Percentiles rank a stretch among this genome's conserved stretches.
Evolutionary conservation across 1,140 invertebrate species (phyloP).

Genomic region (Bombus superbus): DNA sequence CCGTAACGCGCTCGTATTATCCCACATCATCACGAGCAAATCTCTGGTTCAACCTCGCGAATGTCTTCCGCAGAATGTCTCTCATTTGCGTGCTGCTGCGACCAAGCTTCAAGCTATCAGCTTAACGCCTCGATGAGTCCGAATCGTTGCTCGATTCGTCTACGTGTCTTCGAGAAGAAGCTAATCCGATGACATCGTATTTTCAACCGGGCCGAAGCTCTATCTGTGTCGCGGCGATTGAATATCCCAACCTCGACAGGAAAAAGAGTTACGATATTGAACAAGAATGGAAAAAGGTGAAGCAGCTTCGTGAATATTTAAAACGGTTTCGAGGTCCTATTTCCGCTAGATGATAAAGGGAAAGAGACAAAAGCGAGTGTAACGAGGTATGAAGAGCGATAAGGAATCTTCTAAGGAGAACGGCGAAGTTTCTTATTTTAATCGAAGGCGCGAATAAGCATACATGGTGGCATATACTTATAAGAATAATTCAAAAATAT

Average conservation of each 20-base stretch:
- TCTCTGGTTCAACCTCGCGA: slow-evolving; percentile 58
- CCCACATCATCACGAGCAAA: slow-evolving; percentile 47
- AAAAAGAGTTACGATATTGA: neutral
- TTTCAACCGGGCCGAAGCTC: neutral
- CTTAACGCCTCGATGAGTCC: slow-evolving; percentile 53
- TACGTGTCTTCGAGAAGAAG: neutral
- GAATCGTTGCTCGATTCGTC: slow-evolving; percentile 26
- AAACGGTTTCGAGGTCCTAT: neutral
- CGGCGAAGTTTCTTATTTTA: neutral
- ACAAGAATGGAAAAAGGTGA: neutral
- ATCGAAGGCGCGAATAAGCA: too few relatives aligned
- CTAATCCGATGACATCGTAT: neutral
- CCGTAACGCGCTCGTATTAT: slow-evolving; percentile 61
- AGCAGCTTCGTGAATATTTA: slow-evolving; percentile 27
- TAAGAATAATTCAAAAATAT: too few relatives aligned
- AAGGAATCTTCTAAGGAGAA: slow-evolving; percentile 24
- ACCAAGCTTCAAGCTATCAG: slow-evolving; percentile 53
- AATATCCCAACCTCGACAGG: neutral
- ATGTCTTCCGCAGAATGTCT: slow-evolving; percentile 48
- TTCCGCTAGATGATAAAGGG: neutral
- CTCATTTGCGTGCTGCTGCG: slow-evolving; percentile 61
- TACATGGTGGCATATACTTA: too few relatives aligned
- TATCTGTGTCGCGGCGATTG: neutral
- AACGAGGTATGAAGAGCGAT: slow-evolving; percentile 46
- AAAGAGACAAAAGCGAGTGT: slow-evolving; percentile 10